Base-by-base conservation (phyloP, 1,140 invertebrate genomes). In the Contarinia nasturtii region DNA sequence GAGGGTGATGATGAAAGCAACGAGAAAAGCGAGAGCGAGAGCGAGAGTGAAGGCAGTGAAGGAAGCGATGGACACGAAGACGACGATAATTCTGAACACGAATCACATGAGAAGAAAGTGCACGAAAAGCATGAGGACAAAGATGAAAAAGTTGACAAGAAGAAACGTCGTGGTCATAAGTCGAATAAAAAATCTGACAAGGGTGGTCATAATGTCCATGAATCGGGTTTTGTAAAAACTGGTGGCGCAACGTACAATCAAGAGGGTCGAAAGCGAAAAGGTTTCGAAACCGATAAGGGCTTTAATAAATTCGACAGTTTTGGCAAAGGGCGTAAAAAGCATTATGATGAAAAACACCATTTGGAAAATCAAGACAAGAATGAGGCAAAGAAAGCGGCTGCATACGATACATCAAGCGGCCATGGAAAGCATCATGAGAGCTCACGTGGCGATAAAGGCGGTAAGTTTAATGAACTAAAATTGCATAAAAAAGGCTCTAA, bases 401-500 rank as follows among this genome's bases (percentile, higher is more conserved):
- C 44, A 15, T 18, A 44, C 44, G 43, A 48, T 7, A 33, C 44
- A 33, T 14, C 22, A 5, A 33, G 36, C 12, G 1, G 36, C 10
- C 15, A 44, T 34, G 18, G 15, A 7, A 20, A 44, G 3, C 33
- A 48, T 27, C 15, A 48, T 27, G 12, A 19, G 2, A 17, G 40
- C 12, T 15, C 34, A n/a, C 7, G 37, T 14, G 21, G 7, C 21
- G 10, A 21, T 1, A 48, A 48, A 22, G 34, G 20, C 10, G 48
- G 33, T 19, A 45, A 48, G 18, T 45, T 34, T 49, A 21, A 20
- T 19, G 43, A 44, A 44, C 77, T 77, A 54, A 75, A 76, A 51
- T 72, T 74, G 14, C 72, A 76, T 54, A 76, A 76, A 52, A 79
- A 80, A 52, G 77, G 77, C 1, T 75, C 78, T 52, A 79, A 75